Percentiles rank a stretch among this genome's conserved stretches.
Conservation (phyloP, 2,888 invertebrate species). For the Phania funesta region DNA sequence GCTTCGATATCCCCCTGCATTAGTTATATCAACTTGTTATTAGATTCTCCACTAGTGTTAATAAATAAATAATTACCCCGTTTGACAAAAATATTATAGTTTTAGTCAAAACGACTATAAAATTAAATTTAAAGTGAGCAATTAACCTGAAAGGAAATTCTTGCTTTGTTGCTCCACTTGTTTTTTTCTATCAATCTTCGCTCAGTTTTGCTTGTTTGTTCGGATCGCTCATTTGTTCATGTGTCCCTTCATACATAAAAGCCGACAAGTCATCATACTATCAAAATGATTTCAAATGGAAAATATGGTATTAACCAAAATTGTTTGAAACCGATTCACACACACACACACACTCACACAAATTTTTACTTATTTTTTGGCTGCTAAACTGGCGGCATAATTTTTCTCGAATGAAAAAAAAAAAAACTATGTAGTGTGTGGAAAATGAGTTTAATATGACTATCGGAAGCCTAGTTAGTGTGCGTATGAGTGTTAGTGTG, state of each 20-base stretch:
- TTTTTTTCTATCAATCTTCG: background rate
- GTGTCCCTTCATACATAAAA: constrained; percentile 49
- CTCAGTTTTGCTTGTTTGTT: constrained; percentile 12
- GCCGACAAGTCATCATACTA: constrained; percentile 61
- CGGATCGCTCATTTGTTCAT: constrained; percentile 35
- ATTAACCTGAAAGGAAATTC: constrained; percentile 59
- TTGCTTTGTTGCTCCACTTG: constrained; percentile 21
- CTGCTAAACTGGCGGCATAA: constrained; percentile 41
- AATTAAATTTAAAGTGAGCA: constrained; percentile 58
- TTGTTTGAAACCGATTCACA: constrained; percentile 51
- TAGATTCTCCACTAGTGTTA: constrained; percentile 58
- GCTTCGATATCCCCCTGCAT: too few species aligned
- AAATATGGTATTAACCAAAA: constrained; percentile 65
- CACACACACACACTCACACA: constrained; percentile 4
- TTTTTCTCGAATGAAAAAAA: constrained; percentile 23
- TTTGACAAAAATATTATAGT: constrained; percentile 36
- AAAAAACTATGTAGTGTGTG: too few species aligned
- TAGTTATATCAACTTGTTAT: constrained; percentile 42
- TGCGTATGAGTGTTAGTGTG: constrained; percentile 5
- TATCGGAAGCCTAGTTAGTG: too few species aligned
- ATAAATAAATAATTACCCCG: constrained; percentile 59
- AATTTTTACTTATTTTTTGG: constrained; percentile 34
- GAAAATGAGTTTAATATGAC: constrained; percentile 32
- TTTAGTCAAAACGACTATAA: constrained; percentile 53
- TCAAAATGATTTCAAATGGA: constrained; percentile 62